Conservation (phyloP, 1,140 invertebrate genomes). For the Hestina assimilis region DNA sequence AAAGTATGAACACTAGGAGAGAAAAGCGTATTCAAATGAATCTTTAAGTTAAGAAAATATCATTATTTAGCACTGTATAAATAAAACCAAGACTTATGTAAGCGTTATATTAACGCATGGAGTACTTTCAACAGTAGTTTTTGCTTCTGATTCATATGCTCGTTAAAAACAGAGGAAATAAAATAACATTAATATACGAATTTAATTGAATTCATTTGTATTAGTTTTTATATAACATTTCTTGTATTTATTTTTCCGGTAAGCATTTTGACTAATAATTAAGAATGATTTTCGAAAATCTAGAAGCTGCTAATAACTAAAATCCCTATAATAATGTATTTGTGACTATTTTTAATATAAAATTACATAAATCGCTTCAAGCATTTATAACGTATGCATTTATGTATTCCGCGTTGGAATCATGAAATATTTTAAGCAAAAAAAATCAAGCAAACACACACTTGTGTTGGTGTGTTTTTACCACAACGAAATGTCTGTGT, state of each 20-base stretch:
- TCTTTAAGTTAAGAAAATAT: not conserved
- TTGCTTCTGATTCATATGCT: not conserved
- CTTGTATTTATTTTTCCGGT: not conserved
- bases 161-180: not conserved
- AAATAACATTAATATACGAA: not conserved
- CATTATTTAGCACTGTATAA: not conserved
- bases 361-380: too few species aligned
- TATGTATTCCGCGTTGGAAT: too few species aligned
- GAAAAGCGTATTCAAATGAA: not conserved
- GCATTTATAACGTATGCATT: too few species aligned
- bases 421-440: too few species aligned
- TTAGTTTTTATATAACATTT: not conserved
- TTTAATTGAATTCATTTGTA: not conserved
- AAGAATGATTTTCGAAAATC: too few species aligned
- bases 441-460: too few species aligned
- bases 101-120: slow-evolving; percentile 3
- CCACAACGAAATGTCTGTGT: too few species aligned
- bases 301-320: too few species aligned
- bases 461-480: too few species aligned
- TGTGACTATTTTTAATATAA: too few species aligned
- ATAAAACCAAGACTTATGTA: slow-evolving; percentile 6
- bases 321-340: too few species aligned
- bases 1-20: not conserved
- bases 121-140: slow-evolving; percentile 3
- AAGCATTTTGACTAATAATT: too few species aligned